Base-by-base conservation (phyloP, 2,113 vertebrate species). In the Nanorana parkeri region DNA sequence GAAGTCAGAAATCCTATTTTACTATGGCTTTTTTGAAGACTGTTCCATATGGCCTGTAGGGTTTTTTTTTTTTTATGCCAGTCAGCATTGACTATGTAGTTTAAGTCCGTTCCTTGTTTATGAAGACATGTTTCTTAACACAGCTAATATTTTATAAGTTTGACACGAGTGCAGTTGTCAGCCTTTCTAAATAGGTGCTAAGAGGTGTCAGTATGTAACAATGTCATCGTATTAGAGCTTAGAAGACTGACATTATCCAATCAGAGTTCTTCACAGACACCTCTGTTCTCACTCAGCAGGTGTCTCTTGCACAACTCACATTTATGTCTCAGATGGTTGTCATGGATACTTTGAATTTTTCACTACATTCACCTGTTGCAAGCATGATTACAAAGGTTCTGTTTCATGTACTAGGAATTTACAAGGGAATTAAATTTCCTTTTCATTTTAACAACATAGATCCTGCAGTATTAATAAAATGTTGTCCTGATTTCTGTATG, bases 341-440 rank as follows among this genome's bases (percentile, higher is more conserved):
- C 69, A 75, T 66, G 69, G 60, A 81, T 66, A 75, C 69, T 73
- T 41, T 74, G 47, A 56, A 63, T 60, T 66, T 81, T 81, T 24
- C 51, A 56, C 28, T 32, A 72, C 36, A 32, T 13, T 65, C 36
- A 64, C 61, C 71, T 75, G 69, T 81, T 71, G 56, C 74, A 81
- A 66, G 26, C 55, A 28, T 81, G 61, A 75, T 67, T 81, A 73
- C 21, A 81, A 66, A 29, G 23, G n/a, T 74, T 81, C 10, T 41
- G 16, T 23, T 28, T 29, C 10, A 66, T 74, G 15, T 74, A 65
- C 28, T 24, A 7, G 13, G 41, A 65, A 73, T 55, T 56, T 71
- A 23, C 11, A n/a, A n/a, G 51, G 21, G 60, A 36, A 66, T 55
- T 36, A 1, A 28, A 66, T 66, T 65, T 66, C 41, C 55, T 64